Evolutionary conservation across 2,113 vertebrate species (phyloP).

Genomic region (Chrysochloris asiatica): DNA sequence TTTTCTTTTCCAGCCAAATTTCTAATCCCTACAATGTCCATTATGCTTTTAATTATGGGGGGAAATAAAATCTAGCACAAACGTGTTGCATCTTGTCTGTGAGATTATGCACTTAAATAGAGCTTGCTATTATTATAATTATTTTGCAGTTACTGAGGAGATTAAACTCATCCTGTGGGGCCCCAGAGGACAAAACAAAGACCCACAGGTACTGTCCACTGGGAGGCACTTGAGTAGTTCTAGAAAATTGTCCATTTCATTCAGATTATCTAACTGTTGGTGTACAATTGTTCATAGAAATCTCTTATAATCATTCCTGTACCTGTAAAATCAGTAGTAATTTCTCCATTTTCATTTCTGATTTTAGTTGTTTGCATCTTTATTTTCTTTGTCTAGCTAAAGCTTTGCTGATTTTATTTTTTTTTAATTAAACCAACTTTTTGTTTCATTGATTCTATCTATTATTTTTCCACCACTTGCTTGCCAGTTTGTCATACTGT

Average conservation of each 20-base stretch:
- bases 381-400: neutral
- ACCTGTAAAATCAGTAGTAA: neutral
- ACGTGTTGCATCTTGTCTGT: neutral
- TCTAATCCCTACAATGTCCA: slow-evolving; percentile 45
- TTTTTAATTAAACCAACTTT: neutral
- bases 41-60: neutral
- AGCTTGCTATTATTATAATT: slow-evolving; percentile 26
- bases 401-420: neutral
- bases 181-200: slow-evolving; percentile 20
- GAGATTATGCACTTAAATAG: neutral
- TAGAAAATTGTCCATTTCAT: neutral
- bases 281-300: no score
- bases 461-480: neutral
- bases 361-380: neutral
- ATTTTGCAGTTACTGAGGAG: neutral
- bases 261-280: neutral
- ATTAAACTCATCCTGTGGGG: neutral
- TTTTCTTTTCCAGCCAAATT: slow-evolving; percentile 22
- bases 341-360: neutral
- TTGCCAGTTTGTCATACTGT: no score
- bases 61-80: slow-evolving; percentile 1
- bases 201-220: neutral
- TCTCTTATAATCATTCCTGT: no score
- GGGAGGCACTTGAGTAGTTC: neutral
- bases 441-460: neutral